Evolutionary conservation across 2,797 vertebrate genomes (phyloP).

Genomic region (Syncerus caffer): DNA sequence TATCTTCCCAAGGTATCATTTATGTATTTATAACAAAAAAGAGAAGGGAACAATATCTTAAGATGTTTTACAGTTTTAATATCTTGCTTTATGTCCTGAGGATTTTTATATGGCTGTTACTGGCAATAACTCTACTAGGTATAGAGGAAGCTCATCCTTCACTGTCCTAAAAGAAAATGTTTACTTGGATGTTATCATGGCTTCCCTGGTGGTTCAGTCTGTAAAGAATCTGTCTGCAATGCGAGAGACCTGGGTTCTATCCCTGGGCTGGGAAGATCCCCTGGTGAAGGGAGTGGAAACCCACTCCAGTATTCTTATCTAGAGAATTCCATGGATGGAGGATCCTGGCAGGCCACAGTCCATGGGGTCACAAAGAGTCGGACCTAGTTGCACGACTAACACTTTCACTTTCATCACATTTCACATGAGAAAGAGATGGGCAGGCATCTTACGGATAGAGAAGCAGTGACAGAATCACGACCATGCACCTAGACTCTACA

Average conservation of each 20-base stretch:
- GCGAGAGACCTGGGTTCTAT: background rate
- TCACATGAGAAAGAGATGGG: constrained; percentile 1
- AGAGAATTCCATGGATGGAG: background rate
- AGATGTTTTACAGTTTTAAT: constrained; percentile 13
- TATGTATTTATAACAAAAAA: background rate
- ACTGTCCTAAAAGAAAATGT: background rate
- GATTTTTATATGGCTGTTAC: background rate
- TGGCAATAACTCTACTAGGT: background rate
- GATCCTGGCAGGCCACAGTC: background rate
- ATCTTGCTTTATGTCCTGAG: background rate
- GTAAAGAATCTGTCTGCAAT: background rate
- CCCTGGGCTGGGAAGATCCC: background rate
- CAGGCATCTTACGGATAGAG: background rate
- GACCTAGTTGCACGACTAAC: background rate
- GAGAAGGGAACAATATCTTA: background rate
- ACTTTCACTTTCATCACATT: background rate
- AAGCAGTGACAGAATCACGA: background rate
- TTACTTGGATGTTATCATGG: background rate
- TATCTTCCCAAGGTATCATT: background rate
- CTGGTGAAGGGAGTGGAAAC: background rate
- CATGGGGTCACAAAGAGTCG: background rate
- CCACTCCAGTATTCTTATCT: background rate
- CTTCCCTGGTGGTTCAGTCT: rapidly evolving
- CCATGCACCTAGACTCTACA: background rate
- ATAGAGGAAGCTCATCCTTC: background rate